Base-by-base conservation (phyloP, 2,888 invertebrate genomes). In the Syrista parreyssii region DNA sequence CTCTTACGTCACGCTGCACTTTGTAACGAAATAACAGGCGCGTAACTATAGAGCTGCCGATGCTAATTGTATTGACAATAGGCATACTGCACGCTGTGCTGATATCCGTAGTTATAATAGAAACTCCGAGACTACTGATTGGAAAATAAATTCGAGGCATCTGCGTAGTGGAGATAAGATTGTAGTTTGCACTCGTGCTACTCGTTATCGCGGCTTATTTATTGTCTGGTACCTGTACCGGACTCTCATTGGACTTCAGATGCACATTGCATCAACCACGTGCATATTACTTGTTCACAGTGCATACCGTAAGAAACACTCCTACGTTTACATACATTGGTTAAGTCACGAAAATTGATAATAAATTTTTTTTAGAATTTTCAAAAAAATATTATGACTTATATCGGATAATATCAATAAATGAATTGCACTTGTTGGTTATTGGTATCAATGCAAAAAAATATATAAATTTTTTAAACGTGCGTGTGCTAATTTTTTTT, bases 101-200 rank as follows among this genome's bases (percentile, higher is more conserved):
- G 23, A 55, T 55, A 55, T 55, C 23, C 9, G 75, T 55, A 76
- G 75, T 76, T 80, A 77, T 83, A 82, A 83, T 82, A 80, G 80
- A 81, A 71, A 82, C 75, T 79, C 68, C 80, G 73, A 73, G 73
- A 73, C 69, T 78, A 78, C 77, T 82, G 80, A 86, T 85, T 84
- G 83, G 79, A 85, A 86, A 86, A 85, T 82, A 84, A 85, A 87
- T 86, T 86, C 82, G 82, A 83, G 82, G 83, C 84, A 84, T 84
- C 83, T 83, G 82, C 85, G 82, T 79, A 75, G 75, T 69, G 81
- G 76, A 79, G 87, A 87, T 87, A 86, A 86, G 85, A 87, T 86
- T 85, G 82, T 80, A 75, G 76, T 74, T 75, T 75, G 35, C 72
- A 40, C 71, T 69, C 75, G 2, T 72, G 71, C 68, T 36, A 74